These are phyloP conservation scores for Lagenorhynchus albirostris DNA, from an alignment of 2,113 vertebrate genomes.

Conservation along the genomic window DNA sequence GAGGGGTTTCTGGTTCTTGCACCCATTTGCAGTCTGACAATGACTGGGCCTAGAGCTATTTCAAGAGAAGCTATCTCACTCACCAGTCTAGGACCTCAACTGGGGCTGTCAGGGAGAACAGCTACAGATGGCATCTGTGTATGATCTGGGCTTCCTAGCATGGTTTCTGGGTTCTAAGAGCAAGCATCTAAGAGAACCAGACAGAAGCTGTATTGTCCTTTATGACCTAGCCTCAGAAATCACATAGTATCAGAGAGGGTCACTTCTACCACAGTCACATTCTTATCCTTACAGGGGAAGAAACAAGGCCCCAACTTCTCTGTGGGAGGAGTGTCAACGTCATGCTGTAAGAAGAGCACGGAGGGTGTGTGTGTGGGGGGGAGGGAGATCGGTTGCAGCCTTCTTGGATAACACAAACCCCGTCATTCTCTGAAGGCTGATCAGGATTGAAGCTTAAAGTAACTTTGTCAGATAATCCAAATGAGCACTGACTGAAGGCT, in stretches of 20 bases:
- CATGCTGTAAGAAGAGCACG: not conserved
- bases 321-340: not conserved
- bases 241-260: not conserved
- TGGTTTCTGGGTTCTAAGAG: not conserved
- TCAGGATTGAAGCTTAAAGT: not conserved
- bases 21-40: not conserved
- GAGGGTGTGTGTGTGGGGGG: rapidly evolving
- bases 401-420: not conserved
- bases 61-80: not conserved
- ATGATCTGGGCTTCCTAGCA: not conserved
- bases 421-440: not conserved
- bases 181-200: not conserved
- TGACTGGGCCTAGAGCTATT: not conserved
- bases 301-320: not conserved
- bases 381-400: not conserved
- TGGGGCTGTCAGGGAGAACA: not conserved
- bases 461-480: not conserved
- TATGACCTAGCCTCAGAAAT: not conserved
- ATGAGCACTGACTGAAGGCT: not conserved
- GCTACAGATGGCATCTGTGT: too few species aligned
- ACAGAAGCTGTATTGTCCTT: not conserved
- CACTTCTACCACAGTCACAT: not conserved
- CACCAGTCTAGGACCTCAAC: not conserved
- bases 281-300: not conserved
- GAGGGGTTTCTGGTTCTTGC: too few species aligned